Evolutionary conservation across 2,888 invertebrate genomes (phyloP), one percentile per base, ranked within the genome.

Genomic region (Parochlus steinenii): DNA sequence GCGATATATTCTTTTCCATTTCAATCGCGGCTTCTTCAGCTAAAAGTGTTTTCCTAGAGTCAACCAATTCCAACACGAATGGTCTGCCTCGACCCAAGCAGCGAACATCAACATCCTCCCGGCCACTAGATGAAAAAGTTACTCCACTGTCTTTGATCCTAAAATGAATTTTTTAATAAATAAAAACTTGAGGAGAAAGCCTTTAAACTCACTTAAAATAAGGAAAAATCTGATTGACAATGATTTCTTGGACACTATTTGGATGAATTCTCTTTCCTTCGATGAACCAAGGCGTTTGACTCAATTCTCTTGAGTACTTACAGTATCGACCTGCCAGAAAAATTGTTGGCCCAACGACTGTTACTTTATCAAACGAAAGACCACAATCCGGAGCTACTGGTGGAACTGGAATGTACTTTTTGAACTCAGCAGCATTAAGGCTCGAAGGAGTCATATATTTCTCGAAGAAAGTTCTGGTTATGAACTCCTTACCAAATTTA

Each of bases 101-200:
- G 39, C 92, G 65, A 0, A 97, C 97, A 61, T 98, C 98, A 1
- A 93, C 86, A 61, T 98, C 98, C 61, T 98, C 97, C 24, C 98
- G 65, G 0, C 97, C 95, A 34, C 93, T 90, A 3, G 92, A 73
- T 44, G 82, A 71, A 60, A 95, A 87, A 50, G 79, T 80, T n/a
- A 74, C 57, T 12, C 17, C 17, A 23, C 29, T n/a, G 15, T 23
- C 33, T 38, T 38, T 33, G 11, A 26, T 20, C 12, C 16, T 6
- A 3, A n/a, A n/a, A n/a, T n/a, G n/a, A n/a, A n/a, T n/a, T n/a
- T n/a, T n/a, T 32, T 5, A 28, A 31, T 2, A 31, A 10, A 28
- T 4, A 22, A 35, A 33, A 14, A 18, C 19, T 22, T 37, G 23
- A 5, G 17, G 24, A 27, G 16, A 27, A 19, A 19, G 4, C 38